These are phyloP conservation scores for Sylvia atricapilla DNA, from an alignment of 2,113 vertebrate genomes.

Conservation along the genomic window DNA sequence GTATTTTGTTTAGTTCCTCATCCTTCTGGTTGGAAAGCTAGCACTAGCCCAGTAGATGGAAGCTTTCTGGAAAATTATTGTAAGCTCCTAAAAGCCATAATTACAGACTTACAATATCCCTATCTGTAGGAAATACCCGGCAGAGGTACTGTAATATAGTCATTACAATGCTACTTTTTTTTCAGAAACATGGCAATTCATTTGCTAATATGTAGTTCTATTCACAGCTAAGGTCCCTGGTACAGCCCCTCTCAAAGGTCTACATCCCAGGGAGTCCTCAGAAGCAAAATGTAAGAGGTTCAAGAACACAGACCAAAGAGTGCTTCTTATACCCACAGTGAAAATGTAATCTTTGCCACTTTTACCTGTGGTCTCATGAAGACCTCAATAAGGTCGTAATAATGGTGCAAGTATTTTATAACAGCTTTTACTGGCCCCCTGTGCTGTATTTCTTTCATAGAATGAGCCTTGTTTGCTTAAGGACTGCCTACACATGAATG, in stretches of 20 bases:
- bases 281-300: background rate
- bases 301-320: background rate
- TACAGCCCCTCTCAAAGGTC: background rate
- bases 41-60: background rate
- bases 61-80: background rate
- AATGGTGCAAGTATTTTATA: background rate
- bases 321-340: background rate
- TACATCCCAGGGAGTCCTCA: background rate
- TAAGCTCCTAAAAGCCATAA: background rate
- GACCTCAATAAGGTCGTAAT: background rate
- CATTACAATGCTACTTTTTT: background rate
- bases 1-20: background rate
- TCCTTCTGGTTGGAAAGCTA: background rate
- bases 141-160: background rate
- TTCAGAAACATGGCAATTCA: background rate
- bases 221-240: background rate
- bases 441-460: background rate
- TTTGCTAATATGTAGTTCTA: background rate
- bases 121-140: background rate
- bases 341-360: background rate
- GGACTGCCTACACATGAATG: background rate
- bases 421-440: background rate
- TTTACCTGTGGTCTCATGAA: background rate
- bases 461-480: background rate
- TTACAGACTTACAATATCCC: background rate